Evolutionary conservation across 1,140 invertebrate species (phyloP), one percentile per base, ranked within the genome.

Genomic region (Manduca sexta): DNA sequence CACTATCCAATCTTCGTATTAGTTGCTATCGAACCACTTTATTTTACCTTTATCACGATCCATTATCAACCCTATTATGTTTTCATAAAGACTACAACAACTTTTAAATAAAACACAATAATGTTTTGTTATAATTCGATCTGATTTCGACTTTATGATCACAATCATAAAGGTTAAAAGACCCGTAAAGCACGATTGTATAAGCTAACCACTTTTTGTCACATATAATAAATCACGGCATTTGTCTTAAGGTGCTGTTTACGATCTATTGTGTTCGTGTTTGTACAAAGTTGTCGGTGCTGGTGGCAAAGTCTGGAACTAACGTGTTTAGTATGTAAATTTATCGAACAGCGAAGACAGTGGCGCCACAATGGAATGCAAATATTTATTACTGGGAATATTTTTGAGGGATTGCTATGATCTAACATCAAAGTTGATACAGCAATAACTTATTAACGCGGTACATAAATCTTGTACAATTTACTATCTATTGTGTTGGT

Each of bases 201-300:
- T n/a, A 12, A 30, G 44, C n/a, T 15, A 40, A 43, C 3, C 2
- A 18, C 30, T 53, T 52, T 53, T 53, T 53, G 51, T 48, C 40
- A 44, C 18, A 18, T 26, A 21, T 44, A 52, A 71, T 73, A 74
- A 78, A 75, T 75, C 60, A 68, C 60, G 42, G 56, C 52, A 76
- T 79, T 75, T 69, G 72, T 74, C 66, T 67, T 44, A 43, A 69
- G 63, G 64, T 68, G 68, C 49, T 64, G 53, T 62, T 75, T 72
- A 75, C 63, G 62, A 53, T 49, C 64, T 61, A 77, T 74, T 74
- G 71, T 77, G 1, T 26, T 26, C 8, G 21, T 26, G 21, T 26
- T 26, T 26, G 21, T 26, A 5, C 21, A 5, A 8, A 8, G 21
- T 26, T 5, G 21, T 26, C 21, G 21, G 21, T 26, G 21, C 21